A percentile compares a stretch with the other conserved stretches of the same genome.
Conservation (phyloP, 1,140 invertebrate species). For the Leptinotarsa defecta region DNA sequence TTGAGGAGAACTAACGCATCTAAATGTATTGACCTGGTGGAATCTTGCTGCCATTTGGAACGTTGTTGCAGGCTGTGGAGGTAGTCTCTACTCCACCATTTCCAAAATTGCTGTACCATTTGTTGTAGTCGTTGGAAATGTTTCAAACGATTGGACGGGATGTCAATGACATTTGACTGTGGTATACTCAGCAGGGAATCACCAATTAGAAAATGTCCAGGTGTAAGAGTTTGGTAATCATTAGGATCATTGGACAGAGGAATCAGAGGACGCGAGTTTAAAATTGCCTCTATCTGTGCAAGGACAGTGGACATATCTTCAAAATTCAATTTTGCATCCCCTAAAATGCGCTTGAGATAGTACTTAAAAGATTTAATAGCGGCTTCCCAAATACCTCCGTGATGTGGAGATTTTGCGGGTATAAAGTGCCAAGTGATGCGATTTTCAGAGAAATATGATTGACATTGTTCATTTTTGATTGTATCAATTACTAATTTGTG, state of each 20-base stretch:
- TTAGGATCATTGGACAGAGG: conserved; percentile 38
- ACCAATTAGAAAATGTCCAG: conserved; percentile 42
- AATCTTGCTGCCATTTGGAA: conserved; percentile 2
- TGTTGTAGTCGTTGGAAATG: not conserved
- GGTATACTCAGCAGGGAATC: conserved; percentile 32
- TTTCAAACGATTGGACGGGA: conserved; percentile 5
- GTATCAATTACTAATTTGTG: not conserved
- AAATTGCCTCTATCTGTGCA: conserved; percentile 31
- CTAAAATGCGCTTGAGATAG: conserved; percentile 34
- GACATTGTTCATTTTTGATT: not conserved
- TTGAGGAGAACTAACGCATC: conserved; percentile 49
- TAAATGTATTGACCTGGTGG: conserved; percentile 26
- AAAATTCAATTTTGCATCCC: conserved; percentile 31
- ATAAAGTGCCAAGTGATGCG: conserved; percentile 52
- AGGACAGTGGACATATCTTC: conserved; percentile 39
- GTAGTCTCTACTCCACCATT: conserved; percentile 17
- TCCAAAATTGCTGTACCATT: conserved; percentile 20
- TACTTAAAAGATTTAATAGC: conserved; percentile 40
- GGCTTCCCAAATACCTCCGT: conserved; percentile 53
- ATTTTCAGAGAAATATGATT: too few relatives aligned
- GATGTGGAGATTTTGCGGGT: conserved; percentile 45
- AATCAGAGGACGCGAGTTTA: conserved; percentile 41
- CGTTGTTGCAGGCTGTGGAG: not conserved
- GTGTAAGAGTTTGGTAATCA: conserved; percentile 36
- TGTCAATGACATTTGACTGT: conserved; percentile 14